Evolutionary conservation across 2,888 invertebrate genomes (phyloP).

Genomic region (Machimus rusticus): DNA sequence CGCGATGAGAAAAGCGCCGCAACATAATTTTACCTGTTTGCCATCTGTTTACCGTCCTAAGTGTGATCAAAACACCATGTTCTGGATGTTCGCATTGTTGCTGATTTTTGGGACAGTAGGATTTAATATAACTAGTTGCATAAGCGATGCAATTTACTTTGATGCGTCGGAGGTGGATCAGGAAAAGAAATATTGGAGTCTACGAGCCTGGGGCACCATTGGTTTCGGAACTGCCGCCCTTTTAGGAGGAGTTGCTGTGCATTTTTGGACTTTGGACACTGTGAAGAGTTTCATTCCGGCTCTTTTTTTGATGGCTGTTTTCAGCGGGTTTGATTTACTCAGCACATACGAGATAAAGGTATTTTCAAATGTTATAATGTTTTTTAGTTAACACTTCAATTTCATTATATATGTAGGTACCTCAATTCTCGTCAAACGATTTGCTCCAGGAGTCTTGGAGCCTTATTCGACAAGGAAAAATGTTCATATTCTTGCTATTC

Average conservation of each 20-base stretch:
- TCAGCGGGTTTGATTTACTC: constrained; percentile 71
- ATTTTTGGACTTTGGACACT: constrained; percentile 68
- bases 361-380: neutral
- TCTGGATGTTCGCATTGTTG: constrained; percentile 77
- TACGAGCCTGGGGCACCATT: constrained; percentile 85
- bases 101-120: constrained; percentile 76
- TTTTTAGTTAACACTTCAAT: neutral
- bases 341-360: constrained; percentile 66
- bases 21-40: too few species aligned
- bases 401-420: constrained; percentile 65
- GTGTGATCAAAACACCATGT: constrained; percentile 54
- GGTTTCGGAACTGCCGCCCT: constrained; percentile 80
- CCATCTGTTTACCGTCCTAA: too few species aligned
- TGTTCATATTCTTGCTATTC: constrained; percentile 75
- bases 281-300: constrained; percentile 76
- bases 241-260: constrained; percentile 73
- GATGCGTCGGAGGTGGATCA: constrained; percentile 79
- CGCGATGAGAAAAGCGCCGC: too few species aligned
- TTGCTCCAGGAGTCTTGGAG: constrained; percentile 72
- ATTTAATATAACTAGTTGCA: constrained; percentile 51
- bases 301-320: constrained; percentile 71
- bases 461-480: constrained; percentile 70
- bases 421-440: constrained; percentile 71
- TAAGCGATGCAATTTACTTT: constrained; percentile 90
- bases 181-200: constrained; percentile 73